A percentile compares a stretch with the other conserved stretches of the same genome.
These are phyloP conservation scores for Actinemys pallida DNA, from an alignment of 2,113 vertebrate species.

Conservation along the genomic window DNA sequence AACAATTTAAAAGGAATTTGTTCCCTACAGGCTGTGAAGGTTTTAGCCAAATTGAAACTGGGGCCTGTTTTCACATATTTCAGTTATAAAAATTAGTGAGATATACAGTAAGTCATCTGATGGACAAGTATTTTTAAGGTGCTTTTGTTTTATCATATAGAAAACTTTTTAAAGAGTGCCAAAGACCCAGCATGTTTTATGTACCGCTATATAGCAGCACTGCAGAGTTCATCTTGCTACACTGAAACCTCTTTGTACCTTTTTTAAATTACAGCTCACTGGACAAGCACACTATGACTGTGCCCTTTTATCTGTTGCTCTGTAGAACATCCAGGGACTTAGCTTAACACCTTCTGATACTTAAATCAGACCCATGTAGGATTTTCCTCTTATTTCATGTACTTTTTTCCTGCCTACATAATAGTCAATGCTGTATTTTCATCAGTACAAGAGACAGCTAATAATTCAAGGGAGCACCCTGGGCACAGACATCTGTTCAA, in stretches of 20 bases:
- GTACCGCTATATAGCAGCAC: not conserved
- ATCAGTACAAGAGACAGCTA: not conserved
- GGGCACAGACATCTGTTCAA: not conserved
- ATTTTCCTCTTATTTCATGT: not conserved
- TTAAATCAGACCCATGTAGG: not conserved
- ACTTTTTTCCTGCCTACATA: not conserved
- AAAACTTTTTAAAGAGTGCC: not conserved
- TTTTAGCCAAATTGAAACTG: slow-evolving; percentile 60
- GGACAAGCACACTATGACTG: not conserved
- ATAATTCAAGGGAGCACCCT: not conserved
- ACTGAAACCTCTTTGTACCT: not conserved
- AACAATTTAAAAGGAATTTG: slow-evolving; percentile 45
- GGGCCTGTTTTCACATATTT: slow-evolving; percentile 43
- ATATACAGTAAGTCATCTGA: slow-evolving; percentile 30
- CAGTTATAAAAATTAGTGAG: slow-evolving; percentile 43
- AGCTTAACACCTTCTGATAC: not conserved
- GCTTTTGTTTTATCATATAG: not conserved
- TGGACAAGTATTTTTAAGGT: not conserved
- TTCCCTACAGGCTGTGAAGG: slow-evolving; percentile 9
- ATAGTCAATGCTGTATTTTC: not conserved
- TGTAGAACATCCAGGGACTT: not conserved
- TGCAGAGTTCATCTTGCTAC: not conserved
- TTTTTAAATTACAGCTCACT: not conserved
- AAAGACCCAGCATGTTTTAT: not conserved
- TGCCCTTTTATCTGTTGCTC: not conserved